Percentiles rank a stretch among this genome's conserved stretches.
Conservation (phyloP, 2,888 invertebrate genomes). For the Folsomia candida region DNA sequence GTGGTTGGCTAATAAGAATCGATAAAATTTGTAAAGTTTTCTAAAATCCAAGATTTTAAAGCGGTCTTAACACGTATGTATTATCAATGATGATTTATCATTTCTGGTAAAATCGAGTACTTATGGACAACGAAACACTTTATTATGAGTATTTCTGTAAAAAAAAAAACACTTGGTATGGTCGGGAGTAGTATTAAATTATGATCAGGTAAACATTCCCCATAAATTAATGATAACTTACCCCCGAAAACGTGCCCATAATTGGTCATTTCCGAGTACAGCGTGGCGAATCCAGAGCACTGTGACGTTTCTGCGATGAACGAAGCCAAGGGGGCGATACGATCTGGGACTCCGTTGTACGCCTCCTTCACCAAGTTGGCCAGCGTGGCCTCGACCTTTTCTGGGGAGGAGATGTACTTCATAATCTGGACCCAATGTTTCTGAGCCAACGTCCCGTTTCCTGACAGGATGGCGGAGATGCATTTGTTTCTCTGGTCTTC, state of each 20-base stretch:
- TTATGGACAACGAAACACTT: no score
- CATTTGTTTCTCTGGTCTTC: slow-evolving; percentile 39
- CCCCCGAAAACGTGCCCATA: slow-evolving; percentile 23
- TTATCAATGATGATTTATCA: no score
- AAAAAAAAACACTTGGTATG: no score
- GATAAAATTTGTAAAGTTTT: no score
- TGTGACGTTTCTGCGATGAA: slow-evolving; percentile 36
- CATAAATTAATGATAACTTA: no score
- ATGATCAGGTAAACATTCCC: no score
- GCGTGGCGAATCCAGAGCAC: slow-evolving; percentile 36
- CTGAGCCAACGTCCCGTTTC: slow-evolving; percentile 35
- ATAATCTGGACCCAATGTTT: slow-evolving; percentile 43
- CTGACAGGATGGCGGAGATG: slow-evolving; percentile 33
- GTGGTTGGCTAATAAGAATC: no score
- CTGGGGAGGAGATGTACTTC: slow-evolving; percentile 30
- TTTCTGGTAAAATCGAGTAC: no score
- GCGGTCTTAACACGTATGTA: no score
- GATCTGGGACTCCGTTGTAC: slow-evolving; percentile 33
- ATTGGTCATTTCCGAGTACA: slow-evolving; percentile 33
- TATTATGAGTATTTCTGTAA: no score
- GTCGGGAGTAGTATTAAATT: no score
- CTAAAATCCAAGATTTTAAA: no score
- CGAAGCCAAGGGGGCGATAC: slow-evolving; percentile 31
- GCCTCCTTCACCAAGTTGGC: slow-evolving; percentile 36
- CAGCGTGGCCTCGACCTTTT: slow-evolving; percentile 28